phyloP scores from a whole-genome alignment of 2,113 vertebrate species.

The Isurus oxyrinchus region DNA sequence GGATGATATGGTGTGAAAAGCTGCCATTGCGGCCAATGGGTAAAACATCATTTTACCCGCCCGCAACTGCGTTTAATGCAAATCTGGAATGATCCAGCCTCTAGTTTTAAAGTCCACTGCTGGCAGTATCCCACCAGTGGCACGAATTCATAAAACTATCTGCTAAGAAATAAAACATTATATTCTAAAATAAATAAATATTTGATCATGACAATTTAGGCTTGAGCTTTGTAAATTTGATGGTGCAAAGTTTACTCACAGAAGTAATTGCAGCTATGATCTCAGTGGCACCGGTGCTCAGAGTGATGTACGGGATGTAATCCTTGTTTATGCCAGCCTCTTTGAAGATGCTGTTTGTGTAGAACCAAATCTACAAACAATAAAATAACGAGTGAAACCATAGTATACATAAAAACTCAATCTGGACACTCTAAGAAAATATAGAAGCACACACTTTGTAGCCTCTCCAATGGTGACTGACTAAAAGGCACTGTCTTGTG shows the following conservation, averaged over 20 bases:
- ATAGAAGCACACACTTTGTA: background rate
- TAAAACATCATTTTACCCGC: no score
- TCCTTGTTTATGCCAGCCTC: slow-evolving; percentile 64
- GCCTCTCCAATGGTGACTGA: background rate
- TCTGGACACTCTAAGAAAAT: background rate
- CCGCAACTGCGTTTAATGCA: no score
- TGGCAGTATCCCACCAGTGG: background rate
- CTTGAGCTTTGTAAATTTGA: background rate
- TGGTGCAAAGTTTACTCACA: slow-evolving; percentile 61
- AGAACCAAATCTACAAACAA: slow-evolving; percentile 82
- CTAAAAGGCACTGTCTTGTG: background rate
- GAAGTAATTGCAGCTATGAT: slow-evolving; percentile 76
- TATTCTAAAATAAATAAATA: no score
- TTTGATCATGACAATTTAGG: no score
- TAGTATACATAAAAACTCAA: slow-evolving; percentile 39
- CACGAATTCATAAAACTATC: background rate
- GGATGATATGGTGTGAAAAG: no score
- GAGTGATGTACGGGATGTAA: slow-evolving; percentile 76
- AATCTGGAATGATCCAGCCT: no score
- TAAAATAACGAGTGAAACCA: slow-evolving; percentile 17
- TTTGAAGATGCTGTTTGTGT: slow-evolving; percentile 79
- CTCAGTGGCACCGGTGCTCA: slow-evolving; percentile 79
- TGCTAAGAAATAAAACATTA: background rate
- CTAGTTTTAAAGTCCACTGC: background rate
- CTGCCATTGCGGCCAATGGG: no score